Evolutionary conservation across 2,113 vertebrate genomes (phyloP).

Genomic region (Podarcis cretensis): DNA sequence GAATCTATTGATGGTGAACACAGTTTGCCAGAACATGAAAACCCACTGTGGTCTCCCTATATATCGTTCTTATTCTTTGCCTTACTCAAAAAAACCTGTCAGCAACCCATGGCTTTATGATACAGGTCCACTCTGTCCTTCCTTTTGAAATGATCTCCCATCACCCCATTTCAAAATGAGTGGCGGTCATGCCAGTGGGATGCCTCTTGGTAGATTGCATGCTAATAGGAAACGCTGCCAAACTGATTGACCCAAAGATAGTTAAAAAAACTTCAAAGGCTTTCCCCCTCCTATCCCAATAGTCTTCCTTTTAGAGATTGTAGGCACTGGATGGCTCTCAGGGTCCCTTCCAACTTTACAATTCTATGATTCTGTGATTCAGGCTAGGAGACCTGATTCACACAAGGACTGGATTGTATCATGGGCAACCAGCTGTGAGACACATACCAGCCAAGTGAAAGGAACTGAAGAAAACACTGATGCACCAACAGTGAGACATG

Average conservation of each 20-base stretch:
- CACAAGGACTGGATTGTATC: neutral
- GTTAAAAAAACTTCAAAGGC: neutral
- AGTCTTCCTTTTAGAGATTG: too few species aligned
- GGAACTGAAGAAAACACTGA: too few species aligned
- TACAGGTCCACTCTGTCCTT: neutral
- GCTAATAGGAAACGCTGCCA: neutral
- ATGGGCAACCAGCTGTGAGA: too few species aligned
- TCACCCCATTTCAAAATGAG: neutral
- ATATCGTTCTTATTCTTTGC: neutral
- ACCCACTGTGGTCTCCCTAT: neutral
- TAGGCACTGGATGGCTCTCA: too few species aligned
- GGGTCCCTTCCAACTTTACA: too few species aligned
- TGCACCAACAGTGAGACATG: too few species aligned
- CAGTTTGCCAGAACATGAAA: neutral
- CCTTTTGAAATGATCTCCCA: neutral
- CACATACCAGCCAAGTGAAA: neutral
- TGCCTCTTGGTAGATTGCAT: too few species aligned
- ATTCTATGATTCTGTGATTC: too few species aligned
- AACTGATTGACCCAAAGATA: neutral
- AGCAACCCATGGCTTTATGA: neutral
- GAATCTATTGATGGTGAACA: conserved; percentile 6
- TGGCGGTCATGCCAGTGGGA: neutral
- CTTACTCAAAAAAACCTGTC: too few species aligned
- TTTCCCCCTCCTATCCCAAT: neutral
- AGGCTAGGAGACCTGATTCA: too few species aligned